Base-by-base conservation (phyloP, 2,888 invertebrate genomes). In the Tinea semifulvella region DNA sequence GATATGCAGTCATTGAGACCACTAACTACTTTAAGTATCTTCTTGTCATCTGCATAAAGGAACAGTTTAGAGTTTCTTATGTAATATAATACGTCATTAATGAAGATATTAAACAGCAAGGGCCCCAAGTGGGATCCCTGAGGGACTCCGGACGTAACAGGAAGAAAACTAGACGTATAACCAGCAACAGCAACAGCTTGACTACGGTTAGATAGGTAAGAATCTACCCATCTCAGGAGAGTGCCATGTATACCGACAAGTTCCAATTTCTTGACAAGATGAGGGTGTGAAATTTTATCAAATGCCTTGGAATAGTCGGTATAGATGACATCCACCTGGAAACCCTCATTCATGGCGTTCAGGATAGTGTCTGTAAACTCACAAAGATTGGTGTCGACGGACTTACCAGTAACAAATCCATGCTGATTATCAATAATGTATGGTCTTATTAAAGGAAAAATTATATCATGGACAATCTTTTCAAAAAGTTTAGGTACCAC, bases 51-150 rank as follows among this genome's bases (percentile, higher is more conserved):
- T n/a, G 50, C 52, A 28, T 46, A 50, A 8, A 50, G 20, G n/a
- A 49, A 44, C n/a, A 20, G 18, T 1, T 25, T 4, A 1, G 46
- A 27, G 8, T 46, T 8, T 4, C 25, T 11, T 5, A 49, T 18
- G 7, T 11, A 25, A 7, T 18, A 13, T 14, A 2, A 13, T 6
- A 36, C 26, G 27, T 17, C 43, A 14, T 51, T 50, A 1, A 51
- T 38, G 22, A 48, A 51, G 14, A 49, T 14, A 6, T 46, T 20
- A 38, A 50, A 52, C 6, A 51, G 25, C 0, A 51, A 36, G 2
- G 50, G 52, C 1, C 52, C 50, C 3, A 52, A 31, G 22, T 51
- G 45, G 4, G 50, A 51, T 4, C 47, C 49, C 38, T 51, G 48
- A 1, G 44, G 49, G 1, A 50, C 47, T 6, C 49, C 48, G 2